A percentile compares a stretch with the other conserved stretches of the same genome.
Conservation (phyloP, 2,888 invertebrate species). For the Catotricha subobsoleta region DNA sequence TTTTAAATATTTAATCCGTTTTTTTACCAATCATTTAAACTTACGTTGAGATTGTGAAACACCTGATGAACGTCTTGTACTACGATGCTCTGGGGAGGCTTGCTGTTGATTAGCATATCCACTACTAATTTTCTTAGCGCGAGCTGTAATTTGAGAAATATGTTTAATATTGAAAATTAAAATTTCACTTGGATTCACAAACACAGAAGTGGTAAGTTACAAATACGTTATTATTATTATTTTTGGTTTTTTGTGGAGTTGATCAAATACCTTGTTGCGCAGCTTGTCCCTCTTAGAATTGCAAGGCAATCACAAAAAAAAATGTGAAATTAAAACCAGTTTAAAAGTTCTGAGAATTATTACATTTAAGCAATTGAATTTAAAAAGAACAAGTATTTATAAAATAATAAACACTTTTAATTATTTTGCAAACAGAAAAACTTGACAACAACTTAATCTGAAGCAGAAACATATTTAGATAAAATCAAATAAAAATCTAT, state of each 20-base stretch:
- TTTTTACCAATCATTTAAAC: slow-evolving; percentile 20
- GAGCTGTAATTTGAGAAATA: slow-evolving; percentile 31
- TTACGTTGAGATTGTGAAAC: slow-evolving; percentile 88
- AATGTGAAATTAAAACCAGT: background rate
- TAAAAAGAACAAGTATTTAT: too few species aligned
- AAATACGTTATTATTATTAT: slow-evolving; percentile 1
- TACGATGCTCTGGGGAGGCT: slow-evolving; percentile 39
- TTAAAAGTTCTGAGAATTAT: too few species aligned
- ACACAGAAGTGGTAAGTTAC: background rate
- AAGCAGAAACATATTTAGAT: slow-evolving; percentile 4
- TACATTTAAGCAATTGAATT: too few species aligned
- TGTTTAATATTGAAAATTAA: slow-evolving; percentile 1
- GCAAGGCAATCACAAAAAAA: background rate
- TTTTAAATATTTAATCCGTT: background rate
- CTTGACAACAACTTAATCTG: too few species aligned
- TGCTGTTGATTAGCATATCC: slow-evolving; percentile 15
- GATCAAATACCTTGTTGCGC: slow-evolving; percentile 41
- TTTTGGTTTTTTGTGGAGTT: background rate
- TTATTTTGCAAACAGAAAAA: too few species aligned
- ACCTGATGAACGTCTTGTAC: slow-evolving; percentile 43
- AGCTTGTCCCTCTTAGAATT: slow-evolving; percentile 40
- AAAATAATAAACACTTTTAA: too few species aligned
- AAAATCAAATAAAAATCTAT: slow-evolving; percentile 2
- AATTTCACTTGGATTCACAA: background rate
- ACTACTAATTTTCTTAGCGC: slow-evolving; percentile 43